These are phyloP conservation scores for Stenodera caucasica DNA, from an alignment of 2,888 invertebrate species.

Conservation along the genomic window DNA sequence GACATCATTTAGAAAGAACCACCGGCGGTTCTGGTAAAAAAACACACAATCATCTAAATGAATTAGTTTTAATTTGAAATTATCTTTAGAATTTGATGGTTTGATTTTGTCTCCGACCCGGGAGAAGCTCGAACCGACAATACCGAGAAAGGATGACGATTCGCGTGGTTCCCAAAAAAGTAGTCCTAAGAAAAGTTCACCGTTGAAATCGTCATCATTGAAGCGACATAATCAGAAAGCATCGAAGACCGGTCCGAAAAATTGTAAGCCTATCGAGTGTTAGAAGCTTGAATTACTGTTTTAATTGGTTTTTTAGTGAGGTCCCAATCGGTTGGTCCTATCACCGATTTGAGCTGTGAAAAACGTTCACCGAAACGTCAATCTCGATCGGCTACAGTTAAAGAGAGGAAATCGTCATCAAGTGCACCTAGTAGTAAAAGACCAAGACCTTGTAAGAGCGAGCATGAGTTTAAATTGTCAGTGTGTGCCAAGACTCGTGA, in stretches of 20 bases:
- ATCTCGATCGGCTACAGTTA: slow-evolving; percentile 66
- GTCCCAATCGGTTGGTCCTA: slow-evolving; percentile 72
- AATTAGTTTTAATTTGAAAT: slow-evolving; percentile 2
- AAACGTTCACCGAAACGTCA: slow-evolving; percentile 80
- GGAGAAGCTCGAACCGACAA: slow-evolving; percentile 71
- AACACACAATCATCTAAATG: slow-evolving; percentile 16
- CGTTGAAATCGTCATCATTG: slow-evolving; percentile 61
- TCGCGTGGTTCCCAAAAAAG: slow-evolving; percentile 55
- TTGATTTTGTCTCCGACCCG: slow-evolving; percentile 71
- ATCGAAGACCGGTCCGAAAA: slow-evolving; percentile 60
- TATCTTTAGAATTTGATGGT: slow-evolving; percentile 61
- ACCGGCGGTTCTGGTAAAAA: slow-evolving; percentile 65
- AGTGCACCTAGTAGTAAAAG: slow-evolving; percentile 63
- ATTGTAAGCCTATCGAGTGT: slow-evolving; percentile 47
- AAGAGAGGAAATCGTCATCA: slow-evolving; percentile 67
- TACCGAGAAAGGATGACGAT: slow-evolving; percentile 62
- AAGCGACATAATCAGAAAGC: slow-evolving; percentile 58
- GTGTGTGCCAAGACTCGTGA: slow-evolving; percentile 58
- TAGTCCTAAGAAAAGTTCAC: slow-evolving; percentile 61
- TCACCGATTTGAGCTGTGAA: slow-evolving; percentile 57
- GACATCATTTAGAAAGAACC: slow-evolving; percentile 72
- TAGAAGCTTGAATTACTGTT: slow-evolving; percentile 5
- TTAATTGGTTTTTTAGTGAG: slow-evolving; percentile 56
- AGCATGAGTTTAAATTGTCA: slow-evolving; percentile 37
- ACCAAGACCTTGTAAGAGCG: slow-evolving; percentile 71